Base-by-base conservation (phyloP, 2,888 invertebrate species). In the Mesorhabditis belari region DNA sequence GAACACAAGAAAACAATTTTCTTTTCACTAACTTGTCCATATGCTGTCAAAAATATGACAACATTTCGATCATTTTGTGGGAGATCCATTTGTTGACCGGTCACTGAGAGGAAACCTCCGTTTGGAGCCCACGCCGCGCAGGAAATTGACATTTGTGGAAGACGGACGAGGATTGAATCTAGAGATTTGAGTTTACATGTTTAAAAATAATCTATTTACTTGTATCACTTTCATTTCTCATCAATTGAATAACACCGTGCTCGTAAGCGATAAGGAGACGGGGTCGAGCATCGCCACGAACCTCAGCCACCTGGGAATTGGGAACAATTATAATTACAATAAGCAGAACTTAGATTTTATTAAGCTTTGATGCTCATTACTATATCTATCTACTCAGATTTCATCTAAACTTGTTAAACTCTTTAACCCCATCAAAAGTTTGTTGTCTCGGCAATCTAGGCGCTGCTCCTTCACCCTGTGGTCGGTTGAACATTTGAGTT, bases 111-210 rank as follows among this genome's bases (percentile, higher is more conserved):
- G 3, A 94, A 86, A 17, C 88, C 88, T 5, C 79, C 96, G 77
- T 89, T 89, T 77, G 91, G 91, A 81, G 93, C 95, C 96, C 96
- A 96, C 71, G 88, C 87, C 60, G 90, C 89, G 78, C 88, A 88
- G 49, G 89, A 87, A 5, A 90, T 87, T 25, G 86, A 85, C 87
- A 94, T 61, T 12, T 67, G 89, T 44, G 88, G 88, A 0, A 90
- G 89, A 76, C 93, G 90, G 25, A 95, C 84, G 52, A 90, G 84
- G 5, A 91, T 85, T 6, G 93, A 91, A 80, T 87, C 91, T 91
- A 81, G 49, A 84, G 64, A 26, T 19, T 35, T 19, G 25, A 24
- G 12, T 35, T 57, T 19, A 24, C 4, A 9, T 53, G 50, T 19
- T 23, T 17, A 21, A 19, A 27, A 52, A 21, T 50, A 35, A 24